Evolutionary conservation across 30 jellyfish, hydroid and myxozoan species (phyloP), one percentile per base, ranked within the genome.

Genomic region (Pelagia noctiluca): DNA sequence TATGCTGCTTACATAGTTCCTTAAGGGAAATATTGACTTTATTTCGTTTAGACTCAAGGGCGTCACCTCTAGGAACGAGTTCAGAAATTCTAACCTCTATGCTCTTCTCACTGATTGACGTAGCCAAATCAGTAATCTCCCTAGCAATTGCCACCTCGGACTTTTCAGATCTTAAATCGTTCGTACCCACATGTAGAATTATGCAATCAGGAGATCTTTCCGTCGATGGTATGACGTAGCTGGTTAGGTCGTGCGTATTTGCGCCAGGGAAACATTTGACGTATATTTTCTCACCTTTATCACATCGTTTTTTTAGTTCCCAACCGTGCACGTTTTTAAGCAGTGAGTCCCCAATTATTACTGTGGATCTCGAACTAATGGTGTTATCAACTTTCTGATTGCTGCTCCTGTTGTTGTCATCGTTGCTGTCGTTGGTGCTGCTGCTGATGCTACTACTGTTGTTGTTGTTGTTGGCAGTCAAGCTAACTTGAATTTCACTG

Each of bases 131-230:
- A 36, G 37, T 24, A 26, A 69, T 69, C 35, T 33, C 82, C 7
- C 65, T 69, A 10, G 63, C 18, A 5, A 36, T 69, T 16, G 35
- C 82, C 35, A 69, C 35, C 13, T 69, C 82, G 11, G 32, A 69
- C 65, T 69, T 69, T n/a, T 38, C 19, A 18, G 82, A 31, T 37
- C 64, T 42, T 69, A 33, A 36, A 12, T 69, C 46, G 35, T 69
- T 63, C 34, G 65, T 69, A 33, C 82, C 82, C 8, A 33, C 35
- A 36, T 69, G 63, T 36, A 69, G 46, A 13, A 69, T 69, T 21
- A 34, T n/a, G 18, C 23, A 33, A 38, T 69, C 82, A 12, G 82
- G 64, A 18, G 12, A 25, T 26, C 25, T 36, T 18, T 69, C 65
- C n/a, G 37, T 25, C 16, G 1, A 12, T n/a, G 82, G 65, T 38